Evolutionary conservation across 2,888 invertebrate genomes (phyloP), one percentile per base, ranked within the genome.

Genomic region (Drosophila borealis): DNA sequence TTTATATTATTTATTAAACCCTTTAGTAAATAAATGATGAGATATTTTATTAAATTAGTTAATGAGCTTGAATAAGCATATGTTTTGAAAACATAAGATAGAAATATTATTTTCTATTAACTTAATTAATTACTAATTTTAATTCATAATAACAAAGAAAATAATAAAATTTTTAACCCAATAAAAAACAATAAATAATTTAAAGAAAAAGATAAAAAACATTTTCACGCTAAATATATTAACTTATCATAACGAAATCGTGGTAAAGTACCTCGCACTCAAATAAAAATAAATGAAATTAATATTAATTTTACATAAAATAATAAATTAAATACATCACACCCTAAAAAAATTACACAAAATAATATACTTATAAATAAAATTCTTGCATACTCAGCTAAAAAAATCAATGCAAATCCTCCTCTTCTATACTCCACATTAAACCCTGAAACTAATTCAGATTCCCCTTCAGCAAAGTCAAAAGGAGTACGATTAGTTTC

Each of bases 391-490:
- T 95, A 95, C 81, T 95, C 95, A 36, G 94, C 94, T 90, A 95
- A 93, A 94, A 95, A 95, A 95, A 95, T 94, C 92, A 95, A 93
- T 59, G 94, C 94, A 95, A 96, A 95, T 10, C 94, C 94, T 0
- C 95, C 94, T 85, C 94, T 94, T 93, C 95, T 94, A 93, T 95
- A 96, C 75, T 96, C 96, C 78, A 95, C 93, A 94, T 96, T 96
- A 95, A 96, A 96, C 0, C 96, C 96, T 2, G 95, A 96, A 79
- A 96, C 95, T 92, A 96, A 94, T 80, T 96, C 96, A 68, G 95
- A 96, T 81, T 96, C 96, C 0, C 96, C 95, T 74, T 96, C 96
- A 55, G 95, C 94, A 94, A 96, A 96, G 95, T 96, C 95, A 95
- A 95, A 96, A 44, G 95, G 95, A 83, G 95, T 95, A 0, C 95